A percentile compares a stretch with the other conserved stretches of the same genome.
These are phyloP conservation scores for Lepidocyrtinus sp. DNA, from an alignment of 2,888 invertebrate genomes.

Conservation along the genomic window DNA sequence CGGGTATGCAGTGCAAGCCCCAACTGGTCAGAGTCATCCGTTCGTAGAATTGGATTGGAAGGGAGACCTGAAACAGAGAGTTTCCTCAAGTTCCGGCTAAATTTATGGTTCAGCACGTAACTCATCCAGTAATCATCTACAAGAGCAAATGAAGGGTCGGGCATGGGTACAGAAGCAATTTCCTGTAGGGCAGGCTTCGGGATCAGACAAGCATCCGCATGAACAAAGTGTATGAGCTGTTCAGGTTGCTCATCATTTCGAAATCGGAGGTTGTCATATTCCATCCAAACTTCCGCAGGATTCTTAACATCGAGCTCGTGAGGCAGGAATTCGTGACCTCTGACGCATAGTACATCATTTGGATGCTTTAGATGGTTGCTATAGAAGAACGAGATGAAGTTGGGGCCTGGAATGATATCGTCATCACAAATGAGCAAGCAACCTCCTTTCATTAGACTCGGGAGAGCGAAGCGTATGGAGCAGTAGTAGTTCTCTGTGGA, in stretches of 20 bases:
- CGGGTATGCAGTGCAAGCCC: constrained; percentile 60
- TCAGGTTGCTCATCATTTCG: constrained; percentile 51
- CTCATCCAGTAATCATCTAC: constrained; percentile 66
- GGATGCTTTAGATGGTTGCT: constrained; percentile 41
- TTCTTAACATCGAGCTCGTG: constrained; percentile 43
- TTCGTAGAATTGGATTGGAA: constrained; percentile 42
- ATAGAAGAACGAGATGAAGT: constrained; percentile 56
- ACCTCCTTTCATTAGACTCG: constrained; percentile 55
- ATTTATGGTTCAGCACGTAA: constrained; percentile 50
- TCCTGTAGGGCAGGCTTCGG: constrained; percentile 55
- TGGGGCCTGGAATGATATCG: constrained; percentile 49
- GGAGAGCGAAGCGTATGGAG: constrained; percentile 55
- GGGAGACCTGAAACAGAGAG: constrained; percentile 4
- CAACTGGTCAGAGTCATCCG: constrained; percentile 50
- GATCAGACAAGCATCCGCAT: constrained; percentile 60
- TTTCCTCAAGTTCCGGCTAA: constrained; percentile 59
- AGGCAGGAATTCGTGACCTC: constrained; percentile 55
- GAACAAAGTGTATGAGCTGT: constrained; percentile 60
- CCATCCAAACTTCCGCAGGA: constrained; percentile 53
- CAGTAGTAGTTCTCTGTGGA: constrained; percentile 57
- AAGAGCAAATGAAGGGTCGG: constrained; percentile 49
- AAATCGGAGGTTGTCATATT: constrained; percentile 53
- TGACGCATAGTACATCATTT: constrained; percentile 54
- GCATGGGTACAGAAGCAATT: constrained; percentile 41
- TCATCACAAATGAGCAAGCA: constrained; percentile 59